Conservation (phyloP, 1,140 invertebrate genomes). For the Thereuonema tuberculata region DNA sequence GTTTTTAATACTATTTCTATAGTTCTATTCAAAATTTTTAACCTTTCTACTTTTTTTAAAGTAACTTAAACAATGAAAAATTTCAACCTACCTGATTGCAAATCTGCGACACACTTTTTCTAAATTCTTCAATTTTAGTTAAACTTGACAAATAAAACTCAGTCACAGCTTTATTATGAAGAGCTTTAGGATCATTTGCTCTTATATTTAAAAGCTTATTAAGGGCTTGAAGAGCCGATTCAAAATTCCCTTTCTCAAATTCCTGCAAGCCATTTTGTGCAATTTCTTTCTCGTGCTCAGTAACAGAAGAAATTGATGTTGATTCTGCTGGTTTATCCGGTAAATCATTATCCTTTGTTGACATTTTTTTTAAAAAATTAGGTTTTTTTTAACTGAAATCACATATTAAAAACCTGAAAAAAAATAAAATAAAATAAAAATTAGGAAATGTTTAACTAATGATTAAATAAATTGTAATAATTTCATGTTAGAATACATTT, state of each 20-base stretch:
- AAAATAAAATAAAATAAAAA: too few relatives aligned
- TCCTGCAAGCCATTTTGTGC: conserved; percentile 40
- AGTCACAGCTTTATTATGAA: conserved; percentile 54
- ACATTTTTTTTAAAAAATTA: too few relatives aligned
- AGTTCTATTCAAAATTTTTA: too few relatives aligned
- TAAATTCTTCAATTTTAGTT: conserved; percentile 53
- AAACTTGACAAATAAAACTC: conserved; percentile 55
- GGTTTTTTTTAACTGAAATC: too few relatives aligned
- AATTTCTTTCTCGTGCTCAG: conserved; percentile 42
- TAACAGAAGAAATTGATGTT: conserved; percentile 20
- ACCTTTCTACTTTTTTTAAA: background rate
- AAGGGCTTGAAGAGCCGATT: conserved; percentile 41
- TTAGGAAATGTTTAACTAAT: too few relatives aligned
- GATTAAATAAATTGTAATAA: too few relatives aligned
- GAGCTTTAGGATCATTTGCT: conserved; percentile 49
- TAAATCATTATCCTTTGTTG: too few relatives aligned
- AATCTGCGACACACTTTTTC: conserved; percentile 47
- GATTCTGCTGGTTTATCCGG: background rate
- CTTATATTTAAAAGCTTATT: conserved; percentile 42
- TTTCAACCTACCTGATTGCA: conserved; percentile 38
- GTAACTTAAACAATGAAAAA: background rate
- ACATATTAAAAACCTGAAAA: too few relatives aligned
- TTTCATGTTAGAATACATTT: too few relatives aligned
- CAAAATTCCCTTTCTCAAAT: conserved; percentile 42
- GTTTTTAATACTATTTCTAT: too few relatives aligned